A percentile compares a stretch with the other conserved stretches of the same genome.
Conservation (phyloP, 2,888 invertebrate species). For the Globia sparganii region DNA sequence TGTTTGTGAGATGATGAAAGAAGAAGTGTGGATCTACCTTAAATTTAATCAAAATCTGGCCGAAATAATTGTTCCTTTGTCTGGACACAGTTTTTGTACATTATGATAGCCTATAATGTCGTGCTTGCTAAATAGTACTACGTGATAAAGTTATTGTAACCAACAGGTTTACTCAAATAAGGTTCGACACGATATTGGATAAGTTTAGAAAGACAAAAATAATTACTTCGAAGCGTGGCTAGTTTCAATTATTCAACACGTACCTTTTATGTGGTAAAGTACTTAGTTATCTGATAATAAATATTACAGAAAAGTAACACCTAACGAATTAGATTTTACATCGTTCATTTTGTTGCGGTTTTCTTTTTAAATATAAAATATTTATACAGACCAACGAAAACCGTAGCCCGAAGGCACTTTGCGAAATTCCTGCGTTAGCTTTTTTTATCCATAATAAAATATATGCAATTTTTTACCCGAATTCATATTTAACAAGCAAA, state of each 20-base stretch:
- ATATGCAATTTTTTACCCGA: no score
- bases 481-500: neutral
- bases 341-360: neutral
- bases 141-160: neutral
- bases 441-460: conserved; percentile 39
- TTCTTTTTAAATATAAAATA: neutral
- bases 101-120: neutral
- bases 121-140: neutral
- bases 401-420: conserved; percentile 24
- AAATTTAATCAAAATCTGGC: neutral
- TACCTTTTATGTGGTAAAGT: neutral
- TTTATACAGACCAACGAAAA: conserved; percentile 5
- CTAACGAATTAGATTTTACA: neutral
- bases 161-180: neutral
- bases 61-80: no score
- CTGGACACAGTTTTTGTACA: neutral
- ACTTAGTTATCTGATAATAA: neutral
- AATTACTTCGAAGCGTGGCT: neutral
- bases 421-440: conserved; percentile 19
- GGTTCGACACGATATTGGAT: neutral
- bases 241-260: neutral
- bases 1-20: conserved; percentile 24
- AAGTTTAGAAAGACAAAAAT: neutral
- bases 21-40: conserved; percentile 27
- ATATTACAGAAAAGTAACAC: neutral